Percentiles rank a stretch among this genome's conserved stretches.
Conservation (phyloP, 1,140 invertebrate species). For the Lerema accius region DNA sequence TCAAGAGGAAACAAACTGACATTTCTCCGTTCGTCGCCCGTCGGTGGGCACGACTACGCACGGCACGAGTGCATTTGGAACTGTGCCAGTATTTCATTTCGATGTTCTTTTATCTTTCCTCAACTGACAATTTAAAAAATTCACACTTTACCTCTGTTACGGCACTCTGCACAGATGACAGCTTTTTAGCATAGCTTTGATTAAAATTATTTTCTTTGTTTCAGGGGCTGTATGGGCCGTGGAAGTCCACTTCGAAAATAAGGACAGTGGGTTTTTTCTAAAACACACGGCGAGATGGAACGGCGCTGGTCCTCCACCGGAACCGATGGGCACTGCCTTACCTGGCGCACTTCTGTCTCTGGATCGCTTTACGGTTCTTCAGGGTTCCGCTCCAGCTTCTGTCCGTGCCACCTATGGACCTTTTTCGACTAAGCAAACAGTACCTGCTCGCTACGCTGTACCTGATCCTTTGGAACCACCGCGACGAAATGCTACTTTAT, state of each 20-base stretch:
- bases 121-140: conserved; percentile 63
- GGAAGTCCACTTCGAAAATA: conserved; percentile 95
- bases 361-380: conserved; percentile 94
- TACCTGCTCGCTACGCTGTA: conserved; percentile 94
- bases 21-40: too few relatives aligned
- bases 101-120: conserved; percentile 67
- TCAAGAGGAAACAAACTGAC: conserved; percentile 45
- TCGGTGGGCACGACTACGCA: conserved; percentile 51
- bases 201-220: conserved; percentile 51
- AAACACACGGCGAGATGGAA: conserved; percentile 88
- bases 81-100: conserved; percentile 56
- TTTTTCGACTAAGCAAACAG: conserved; percentile 96
- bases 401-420: conserved; percentile 95
- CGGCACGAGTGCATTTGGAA: conserved; percentile 62
- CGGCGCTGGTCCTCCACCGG: conserved; percentile 69
- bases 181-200: conserved; percentile 39
- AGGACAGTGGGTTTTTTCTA: conserved; percentile 94
- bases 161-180: conserved; percentile 40
- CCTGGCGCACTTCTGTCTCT: conserved; percentile 86
- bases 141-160: conserved; percentile 55
- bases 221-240: conserved; percentile 82
- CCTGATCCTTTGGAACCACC: conserved; percentile 88
- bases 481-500: conserved; percentile 68
- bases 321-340: conserved; percentile 73
- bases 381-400: conserved; percentile 93